A percentile compares a stretch with the other conserved stretches of the same genome.
phyloP scores from a whole-genome alignment of 2,888 invertebrate species.

The Acanthoscelides obtectus region DNA sequence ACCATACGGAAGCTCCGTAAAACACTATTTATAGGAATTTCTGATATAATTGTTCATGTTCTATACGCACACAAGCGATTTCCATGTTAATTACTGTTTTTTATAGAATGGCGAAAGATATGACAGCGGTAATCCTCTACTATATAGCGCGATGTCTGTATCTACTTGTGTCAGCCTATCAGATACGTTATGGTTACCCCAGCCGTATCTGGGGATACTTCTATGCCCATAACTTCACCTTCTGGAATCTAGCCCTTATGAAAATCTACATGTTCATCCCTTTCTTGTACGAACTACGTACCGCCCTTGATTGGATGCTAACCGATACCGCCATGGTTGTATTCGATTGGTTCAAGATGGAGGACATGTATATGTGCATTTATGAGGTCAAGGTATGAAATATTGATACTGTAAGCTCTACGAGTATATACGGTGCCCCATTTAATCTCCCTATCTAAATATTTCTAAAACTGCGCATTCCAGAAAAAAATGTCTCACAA shows the following conservation, averaged over 20 bases:
- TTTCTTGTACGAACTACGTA: neutral
- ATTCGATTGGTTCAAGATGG: constrained; percentile 1
- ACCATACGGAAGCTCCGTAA: too few relatives aligned
- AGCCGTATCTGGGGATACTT: neutral
- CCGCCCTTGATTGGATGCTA: neutral
- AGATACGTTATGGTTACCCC: neutral
- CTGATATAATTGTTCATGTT: too few relatives aligned
- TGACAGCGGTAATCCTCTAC: neutral
- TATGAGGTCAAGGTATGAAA: neutral
- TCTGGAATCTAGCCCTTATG: neutral
- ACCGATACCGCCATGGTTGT: neutral
- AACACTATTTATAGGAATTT: too few relatives aligned
- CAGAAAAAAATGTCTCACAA: too few relatives aligned
- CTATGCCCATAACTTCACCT: neutral
- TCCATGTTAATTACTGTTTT: too few relatives aligned
- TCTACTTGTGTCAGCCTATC: neutral
- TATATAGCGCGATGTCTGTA: neutral
- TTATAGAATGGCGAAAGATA: neutral
- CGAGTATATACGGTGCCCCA: too few relatives aligned
- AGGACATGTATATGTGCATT: neutral
- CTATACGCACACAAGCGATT: too few relatives aligned
- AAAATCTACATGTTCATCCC: neutral
- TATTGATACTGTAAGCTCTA: too few relatives aligned
- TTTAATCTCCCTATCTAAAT: too few relatives aligned
- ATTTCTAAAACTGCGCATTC: too few relatives aligned